Base-by-base conservation (phyloP, 2,113 vertebrate species). In the Pelobates fuscus region DNA sequence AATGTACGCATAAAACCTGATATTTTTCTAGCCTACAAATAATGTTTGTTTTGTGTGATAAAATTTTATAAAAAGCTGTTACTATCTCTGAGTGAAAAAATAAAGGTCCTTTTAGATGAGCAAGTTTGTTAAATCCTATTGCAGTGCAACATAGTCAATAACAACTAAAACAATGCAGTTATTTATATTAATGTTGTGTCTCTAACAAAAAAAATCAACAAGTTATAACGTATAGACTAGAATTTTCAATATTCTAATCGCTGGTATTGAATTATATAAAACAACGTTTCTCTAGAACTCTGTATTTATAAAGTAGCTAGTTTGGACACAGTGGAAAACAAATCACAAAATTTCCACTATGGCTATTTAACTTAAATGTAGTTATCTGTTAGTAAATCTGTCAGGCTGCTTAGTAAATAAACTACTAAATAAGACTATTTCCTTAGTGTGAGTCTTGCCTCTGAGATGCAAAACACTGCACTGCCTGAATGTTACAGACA, bases 31-130 rank as follows among this genome's bases (percentile, higher is more conserved):
- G 76, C 70, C 70, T 63, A 61, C 76, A 81, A 79, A 84, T 81
- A 78, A 67, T 81, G 32, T 81, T 82, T 79, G 82, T 69, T 84
- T 86, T 81, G 79, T 74, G 68, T 82, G 77, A 82, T 81, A 82
- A 80, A 84, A 80, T 77, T 78, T 78, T 80, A 43, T 44, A 67
- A 83, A 68, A 30, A 71, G 17, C 52, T 67, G 64, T 67, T 78
- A 49, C 67, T 65, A 52, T 21, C 55, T 69, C 52, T 29, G 79
- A 78, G 80, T 60, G 2, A 78, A 82, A 49, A 82, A 43, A 46
- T 1, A 49, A 49, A 49, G 44, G 37, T 69, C 76, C 65, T 81
- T 80, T 81, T 71, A 66, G 77, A 79, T 67, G 78, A 76, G 58
- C 82, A n/a, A 30, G 73, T 52, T 69, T 84, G 20, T 64, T 44